Base-by-base conservation (phyloP, 2,113 vertebrate species). In the Pomatostomus ruficeps region DNA sequence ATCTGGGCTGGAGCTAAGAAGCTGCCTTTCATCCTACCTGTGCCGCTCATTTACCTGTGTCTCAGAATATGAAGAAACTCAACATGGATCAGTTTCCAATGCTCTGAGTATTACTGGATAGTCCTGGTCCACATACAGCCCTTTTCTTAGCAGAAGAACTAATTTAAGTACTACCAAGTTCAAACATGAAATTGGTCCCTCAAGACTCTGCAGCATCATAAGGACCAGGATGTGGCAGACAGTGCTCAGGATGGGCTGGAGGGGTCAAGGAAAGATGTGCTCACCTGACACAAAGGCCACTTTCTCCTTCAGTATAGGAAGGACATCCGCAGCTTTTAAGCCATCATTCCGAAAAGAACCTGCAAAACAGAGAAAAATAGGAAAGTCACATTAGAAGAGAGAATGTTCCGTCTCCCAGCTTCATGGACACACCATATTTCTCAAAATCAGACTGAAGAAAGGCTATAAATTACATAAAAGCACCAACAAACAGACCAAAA, bases 231-330 rank as follows among this genome's bases (percentile, higher is more conserved):
- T 8, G 28, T 4, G 3, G 45, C 71, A 82, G 36, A 49, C 18
- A 85, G 36, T 9, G 19, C 11, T 73, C 3, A 4, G 28, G 9
- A 48, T 58, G 28, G 40, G n/a, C 43, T 79, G 61, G 31, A 91
- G 55, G 7, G n/a, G 83, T 46, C 10, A 36, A 80, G 89, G 49
- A 94, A 68, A 54, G 17, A n/a, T 71, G 40, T 62, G 97, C 99
- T 98, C 93, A 99, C 99, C 99, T 96, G 99, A 99, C 62, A 99
- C 99, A 10, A 99, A 99, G 96, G 99, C 99, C 82, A 99, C 98
- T 98, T 99, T 99, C 97, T 99, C 99, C 97, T 99, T 99, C 66
- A 99, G 97, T 95, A 99, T 99, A 43, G 99, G 98, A 93, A 99
- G 98, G 70, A 99, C 99, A 93, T 99, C 99, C 66, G 99, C 98